A percentile compares a stretch with the other conserved stretches of the same genome.
phyloP scores from a whole-genome alignment of 2,113 vertebrate species.

The Colius striatus region DNA sequence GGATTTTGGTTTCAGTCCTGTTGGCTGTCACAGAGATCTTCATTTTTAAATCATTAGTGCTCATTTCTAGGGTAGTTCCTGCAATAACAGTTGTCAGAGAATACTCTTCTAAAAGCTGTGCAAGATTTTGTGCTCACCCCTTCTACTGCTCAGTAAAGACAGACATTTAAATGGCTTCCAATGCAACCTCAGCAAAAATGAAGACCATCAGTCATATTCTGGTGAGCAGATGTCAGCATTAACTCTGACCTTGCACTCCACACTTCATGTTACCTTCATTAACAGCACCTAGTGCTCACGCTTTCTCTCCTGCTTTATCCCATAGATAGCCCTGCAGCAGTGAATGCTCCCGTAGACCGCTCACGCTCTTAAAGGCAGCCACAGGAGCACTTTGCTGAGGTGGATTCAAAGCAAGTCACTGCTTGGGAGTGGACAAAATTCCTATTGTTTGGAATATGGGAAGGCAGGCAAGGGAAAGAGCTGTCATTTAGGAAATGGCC shows the following conservation, averaged over 20 bases:
- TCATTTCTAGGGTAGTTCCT: neutral
- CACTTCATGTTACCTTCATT: neutral
- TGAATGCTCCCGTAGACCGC: neutral
- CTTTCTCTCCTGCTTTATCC: neutral
- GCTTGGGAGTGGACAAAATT: neutral
- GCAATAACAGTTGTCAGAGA: neutral
- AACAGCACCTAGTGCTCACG: neutral
- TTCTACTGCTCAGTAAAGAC: conserved; percentile 50
- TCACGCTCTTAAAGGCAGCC: neutral
- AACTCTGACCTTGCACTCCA: neutral
- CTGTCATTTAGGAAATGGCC: neutral
- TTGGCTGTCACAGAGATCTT: neutral
- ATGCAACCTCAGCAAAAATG: neutral
- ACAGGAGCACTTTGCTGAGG: neutral
- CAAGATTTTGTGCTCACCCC: neutral
- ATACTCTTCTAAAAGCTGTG: neutral
- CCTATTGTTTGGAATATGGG: neutral
- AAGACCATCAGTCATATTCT: neutral
- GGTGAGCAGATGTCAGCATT: neutral
- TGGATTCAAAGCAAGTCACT: neutral
- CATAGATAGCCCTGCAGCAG: neutral
- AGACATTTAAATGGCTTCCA: neutral
- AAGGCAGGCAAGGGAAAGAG: neutral
- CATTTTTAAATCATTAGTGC: neutral
- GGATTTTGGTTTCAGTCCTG: neutral